Conservation (phyloP, 1,140 invertebrate species). For the Scaptomyza montana region DNA sequence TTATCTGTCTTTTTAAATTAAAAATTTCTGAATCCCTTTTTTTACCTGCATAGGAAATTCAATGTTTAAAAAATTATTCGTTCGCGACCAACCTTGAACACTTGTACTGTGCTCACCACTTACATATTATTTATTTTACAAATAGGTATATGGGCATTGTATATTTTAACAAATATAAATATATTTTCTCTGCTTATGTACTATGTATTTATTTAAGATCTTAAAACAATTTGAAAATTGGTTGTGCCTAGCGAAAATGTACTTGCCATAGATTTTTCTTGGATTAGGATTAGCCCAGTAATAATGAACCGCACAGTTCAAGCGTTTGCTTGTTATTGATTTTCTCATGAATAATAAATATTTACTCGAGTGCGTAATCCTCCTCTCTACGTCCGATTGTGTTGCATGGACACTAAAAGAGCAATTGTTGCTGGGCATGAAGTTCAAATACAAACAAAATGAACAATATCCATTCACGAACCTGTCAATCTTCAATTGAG, state of each 20-base stretch:
- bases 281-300: slow-evolving; percentile 59
- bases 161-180: too few relatives aligned
- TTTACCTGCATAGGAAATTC: too few relatives aligned
- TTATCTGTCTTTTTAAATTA: too few relatives aligned
- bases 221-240: slow-evolving; percentile 6
- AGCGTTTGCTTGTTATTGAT: slow-evolving; percentile 57
- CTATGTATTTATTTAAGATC: background rate
- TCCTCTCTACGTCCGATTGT: slow-evolving; percentile 19
- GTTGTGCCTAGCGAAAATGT: slow-evolving; percentile 25
- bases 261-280: slow-evolving; percentile 61
- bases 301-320: slow-evolving; percentile 70
- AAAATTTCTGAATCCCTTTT: too few relatives aligned
- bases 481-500: slow-evolving; percentile 78
- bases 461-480: slow-evolving; percentile 80
- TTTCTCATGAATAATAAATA: slow-evolving; percentile 73
- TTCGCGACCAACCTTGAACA: too few relatives aligned
- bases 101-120: too few relatives aligned
- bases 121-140: background rate
- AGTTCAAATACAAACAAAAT: slow-evolving; percentile 79
- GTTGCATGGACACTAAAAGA: slow-evolving; percentile 67
- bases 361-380: slow-evolving; percentile 72
- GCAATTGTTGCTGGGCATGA: slow-evolving; percentile 75
- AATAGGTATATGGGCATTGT: background rate
- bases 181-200: background rate
- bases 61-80: too few relatives aligned